phyloP scores from a whole-genome alignment of 2,113 vertebrate genomes.

The Platycercus adscitus region DNA sequence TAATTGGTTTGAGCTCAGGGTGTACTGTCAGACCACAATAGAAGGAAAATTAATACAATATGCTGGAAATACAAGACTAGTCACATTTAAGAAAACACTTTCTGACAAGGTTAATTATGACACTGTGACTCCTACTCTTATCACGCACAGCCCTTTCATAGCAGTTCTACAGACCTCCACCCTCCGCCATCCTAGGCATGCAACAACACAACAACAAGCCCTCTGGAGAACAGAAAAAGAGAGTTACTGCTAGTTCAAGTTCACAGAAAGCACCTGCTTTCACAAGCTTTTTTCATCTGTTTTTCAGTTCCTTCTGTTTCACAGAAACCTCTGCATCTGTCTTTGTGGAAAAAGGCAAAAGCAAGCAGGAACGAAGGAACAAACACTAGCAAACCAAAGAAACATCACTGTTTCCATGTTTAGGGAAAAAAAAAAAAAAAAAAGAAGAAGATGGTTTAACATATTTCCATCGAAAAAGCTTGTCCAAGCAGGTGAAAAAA shows the following conservation, averaged over 20 bases:
- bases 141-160: constrained; percentile 19
- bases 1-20: constrained; percentile 44
- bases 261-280: background rate
- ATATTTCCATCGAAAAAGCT: background rate
- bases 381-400: background rate
- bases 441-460: background rate
- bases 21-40: constrained; percentile 52
- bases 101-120: constrained; percentile 58
- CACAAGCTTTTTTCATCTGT: background rate
- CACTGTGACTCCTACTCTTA: constrained; percentile 47
- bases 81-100: constrained; percentile 11
- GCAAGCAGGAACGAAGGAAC: background rate
- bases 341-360: background rate
- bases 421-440: background rate
- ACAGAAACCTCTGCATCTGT: background rate
- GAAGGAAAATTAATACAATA: constrained; percentile 66
- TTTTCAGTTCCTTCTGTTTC: background rate
- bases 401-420: background rate
- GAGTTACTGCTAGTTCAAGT: background rate
- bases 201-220: background rate
- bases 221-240: background rate
- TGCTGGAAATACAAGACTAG: constrained; percentile 41
- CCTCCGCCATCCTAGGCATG: constrained; percentile 20
- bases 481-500: rapidly evolving
- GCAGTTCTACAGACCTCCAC: constrained; percentile 13